Evolutionary conservation across 2,797 vertebrate species (phyloP), one percentile per base, ranked within the genome.

Genomic region (Serranus cabrilla): DNA sequence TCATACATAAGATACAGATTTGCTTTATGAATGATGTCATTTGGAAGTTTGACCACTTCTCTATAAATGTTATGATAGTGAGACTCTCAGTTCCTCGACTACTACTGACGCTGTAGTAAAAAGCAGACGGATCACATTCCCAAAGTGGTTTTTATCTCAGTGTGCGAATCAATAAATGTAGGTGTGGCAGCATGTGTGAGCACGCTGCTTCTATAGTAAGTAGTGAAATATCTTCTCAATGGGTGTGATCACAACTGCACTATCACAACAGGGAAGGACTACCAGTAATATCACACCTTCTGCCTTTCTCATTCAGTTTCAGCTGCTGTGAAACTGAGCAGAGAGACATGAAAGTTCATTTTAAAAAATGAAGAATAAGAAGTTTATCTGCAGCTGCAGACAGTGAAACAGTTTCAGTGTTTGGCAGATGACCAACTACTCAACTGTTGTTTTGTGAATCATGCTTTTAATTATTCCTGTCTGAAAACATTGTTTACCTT

Each of bases 101-200:
- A 20, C 5, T 55, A 47, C 34, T 54, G 1, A 7, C 5, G 8
- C 20, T 16, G 8, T 31, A 52, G 20, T 60, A 18, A 27, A 39
- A 72, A 80, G 55, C 17, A 8, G 46, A 71, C 7, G 0, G 66
- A 51, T 69, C 7, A 80, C 87, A 90, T 91, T 91, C 82, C 76
- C 1, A 6, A 5, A 82, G 46, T 2, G 39, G 71, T 11, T 18
- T n/a, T 27, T 23, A 2, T 46, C 2, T 50, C 14, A 12, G 12
- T 11, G 40, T 25, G 12, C 6, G 2, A 51, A 17, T 80, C 25
- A 69, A 4, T 76, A 4, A 57, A 45, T 27, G 10, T 52, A 16
- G 75, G 78, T 49, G 56, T 12, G 81, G 71, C 50, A 13, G 34
- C 34, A 9, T 34, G 23, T 20, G 42, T 25, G 40, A 27, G 5